Evolutionary conservation across 2,888 invertebrate species (phyloP).

Genomic region (Nasonia oneida): DNA sequence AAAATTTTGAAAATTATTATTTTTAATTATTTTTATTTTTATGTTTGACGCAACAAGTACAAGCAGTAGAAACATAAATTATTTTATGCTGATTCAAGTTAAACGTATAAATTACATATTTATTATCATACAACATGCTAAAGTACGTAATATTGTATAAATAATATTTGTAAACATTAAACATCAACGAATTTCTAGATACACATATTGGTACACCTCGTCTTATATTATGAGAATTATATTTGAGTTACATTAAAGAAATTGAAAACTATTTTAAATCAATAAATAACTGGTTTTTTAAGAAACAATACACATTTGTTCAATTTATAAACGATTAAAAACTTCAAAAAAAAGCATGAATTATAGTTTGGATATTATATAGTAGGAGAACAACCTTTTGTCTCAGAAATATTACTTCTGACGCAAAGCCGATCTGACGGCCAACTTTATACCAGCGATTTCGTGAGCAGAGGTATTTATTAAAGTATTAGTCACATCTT

Average conservation of each 20-base stretch:
- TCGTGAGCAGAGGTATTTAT: not conserved
- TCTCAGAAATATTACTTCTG: slow-evolving; percentile 8
- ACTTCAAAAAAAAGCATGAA: not conserved
- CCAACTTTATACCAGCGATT: slow-evolving; percentile 34
- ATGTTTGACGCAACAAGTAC: not conserved
- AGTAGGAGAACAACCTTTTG: not conserved
- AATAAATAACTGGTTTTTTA: not conserved
- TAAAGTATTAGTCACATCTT: slow-evolving; percentile 39
- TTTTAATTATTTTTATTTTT: not conserved
- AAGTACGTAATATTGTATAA: not conserved
- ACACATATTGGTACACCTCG: not conserved
- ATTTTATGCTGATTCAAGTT: not conserved
- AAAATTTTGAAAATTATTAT: too few relatives aligned
- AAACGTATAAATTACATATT: not conserved
- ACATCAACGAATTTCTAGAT: not conserved
- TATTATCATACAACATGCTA: not conserved
- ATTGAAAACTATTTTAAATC: not conserved
- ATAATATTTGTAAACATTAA: not conserved
- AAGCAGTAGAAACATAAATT: not conserved
- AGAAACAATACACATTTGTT: not conserved
- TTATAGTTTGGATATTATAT: not conserved
- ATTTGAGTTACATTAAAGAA: not conserved
- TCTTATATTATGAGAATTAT: not conserved
- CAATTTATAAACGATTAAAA: not conserved
- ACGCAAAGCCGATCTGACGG: slow-evolving; percentile 19